Evolutionary conservation across 2,797 vertebrate genomes (phyloP).

Genomic region (Petrocephalus schoutedeni): DNA sequence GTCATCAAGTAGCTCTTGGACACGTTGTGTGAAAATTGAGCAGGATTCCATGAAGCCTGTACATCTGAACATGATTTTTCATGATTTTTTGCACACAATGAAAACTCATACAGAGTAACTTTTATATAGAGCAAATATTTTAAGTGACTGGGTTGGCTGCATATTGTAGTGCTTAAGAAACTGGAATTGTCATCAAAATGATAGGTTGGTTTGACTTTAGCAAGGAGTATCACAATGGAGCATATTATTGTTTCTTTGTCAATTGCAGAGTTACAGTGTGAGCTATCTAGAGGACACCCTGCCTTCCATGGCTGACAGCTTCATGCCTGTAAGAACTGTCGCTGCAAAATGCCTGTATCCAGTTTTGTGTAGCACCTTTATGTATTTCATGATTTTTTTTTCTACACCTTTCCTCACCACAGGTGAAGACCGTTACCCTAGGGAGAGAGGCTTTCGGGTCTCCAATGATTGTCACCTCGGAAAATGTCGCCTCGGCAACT

Average conservation of each 20-base stretch:
- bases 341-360: slow-evolving; percentile 18
- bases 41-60: background rate
- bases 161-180: background rate
- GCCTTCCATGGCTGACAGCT: slow-evolving; percentile 59
- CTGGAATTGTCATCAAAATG: background rate
- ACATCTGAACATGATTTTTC: background rate
- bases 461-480: slow-evolving; percentile 66
- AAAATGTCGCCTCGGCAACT: slow-evolving; percentile 95
- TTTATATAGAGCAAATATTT: background rate
- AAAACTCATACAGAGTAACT: background rate
- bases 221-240: background rate
- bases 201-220: background rate
- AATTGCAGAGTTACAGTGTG: slow-evolving; percentile 62
- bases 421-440: slow-evolving; percentile 63
- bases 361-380: background rate
- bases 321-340: slow-evolving; percentile 62
- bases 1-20: background rate
- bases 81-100: background rate
- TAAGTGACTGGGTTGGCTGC: background rate
- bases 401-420: slow-evolving; percentile 10
- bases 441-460: slow-evolving; percentile 60
- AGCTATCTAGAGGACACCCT: slow-evolving; percentile 55
- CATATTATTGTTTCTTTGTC: slow-evolving; percentile 15
- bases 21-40: background rate
- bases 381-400: background rate